Evolutionary conservation across 2,888 invertebrate species (phyloP).

Genomic region (Cerastis rubricosa): DNA sequence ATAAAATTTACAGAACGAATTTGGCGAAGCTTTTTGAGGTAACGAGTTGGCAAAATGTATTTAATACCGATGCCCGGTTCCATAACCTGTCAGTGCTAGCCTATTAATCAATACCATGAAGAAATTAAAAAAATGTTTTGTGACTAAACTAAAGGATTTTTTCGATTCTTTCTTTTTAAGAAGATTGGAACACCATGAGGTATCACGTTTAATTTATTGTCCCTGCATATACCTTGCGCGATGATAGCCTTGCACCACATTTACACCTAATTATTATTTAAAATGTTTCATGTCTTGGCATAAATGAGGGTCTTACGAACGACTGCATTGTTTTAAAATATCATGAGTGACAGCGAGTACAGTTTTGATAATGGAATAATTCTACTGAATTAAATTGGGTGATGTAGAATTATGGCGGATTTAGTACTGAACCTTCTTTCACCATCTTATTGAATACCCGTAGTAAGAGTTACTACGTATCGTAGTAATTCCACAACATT

Average conservation of each 20-base stretch:
- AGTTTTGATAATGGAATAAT: background rate
- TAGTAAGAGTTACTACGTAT: conserved; percentile 63
- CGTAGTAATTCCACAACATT: conserved; percentile 61
- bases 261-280: background rate
- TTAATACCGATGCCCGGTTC: too few relatives aligned
- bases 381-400: background rate
- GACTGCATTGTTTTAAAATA: background rate
- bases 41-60: too few relatives aligned
- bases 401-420: background rate
- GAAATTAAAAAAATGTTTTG: too few relatives aligned
- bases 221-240: background rate
- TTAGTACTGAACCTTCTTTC: conserved; percentile 43
- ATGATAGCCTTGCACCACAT: background rate
- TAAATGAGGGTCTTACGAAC: background rate
- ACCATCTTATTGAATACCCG: conserved; percentile 3
- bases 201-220: too few relatives aligned
- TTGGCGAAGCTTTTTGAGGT: too few relatives aligned
- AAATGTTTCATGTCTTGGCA: background rate
- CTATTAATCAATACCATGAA: too few relatives aligned
- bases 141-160: too few relatives aligned
- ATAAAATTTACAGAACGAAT: too few relatives aligned
- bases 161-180: too few relatives aligned
- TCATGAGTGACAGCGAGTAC: background rate
- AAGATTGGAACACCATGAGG: too few relatives aligned
- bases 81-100: too few relatives aligned